Evolutionary conservation across 2,888 invertebrate genomes (phyloP), one percentile per base, ranked within the genome.

Genomic region (Keiferia lycopersicella): DNA sequence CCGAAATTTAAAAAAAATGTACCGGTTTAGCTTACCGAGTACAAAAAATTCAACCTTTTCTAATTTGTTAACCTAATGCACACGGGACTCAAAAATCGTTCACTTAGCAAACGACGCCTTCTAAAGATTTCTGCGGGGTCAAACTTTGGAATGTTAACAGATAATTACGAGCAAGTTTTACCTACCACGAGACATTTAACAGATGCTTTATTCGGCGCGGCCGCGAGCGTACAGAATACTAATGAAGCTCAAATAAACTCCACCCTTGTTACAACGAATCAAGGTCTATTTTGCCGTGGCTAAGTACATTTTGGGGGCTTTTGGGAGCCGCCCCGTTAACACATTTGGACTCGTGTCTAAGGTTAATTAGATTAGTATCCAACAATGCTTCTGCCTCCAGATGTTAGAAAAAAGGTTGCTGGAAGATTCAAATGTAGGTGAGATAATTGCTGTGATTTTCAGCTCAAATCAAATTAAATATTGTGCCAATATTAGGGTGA

Each of bases 131-230:
- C 79, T 86, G 84, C 88, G 88, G 85, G 90, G 90, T 90, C 90
- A 89, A 89, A 91, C 88, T 91, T 91, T 83, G 86, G 84, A 88
- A 89, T 91, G 90, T 91, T 91, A 91, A 91, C 91, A 91, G 91
- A 91, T 91, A 91, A 91, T 91, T 91, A 91, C 86, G 83, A 81
- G 82, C 82, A 90, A 91, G 90, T 90, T 90, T 89, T 83, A 86
- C 86, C 87, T 83, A 86, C 87, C 87, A 87, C 88, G 89, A 89
- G 91, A 91, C 90, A 91, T 91, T 91, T 91, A 91, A 89, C 91
- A 90, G 91, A 89, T 90, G 91, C 88, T 91, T 91, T 87, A 87
- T 88, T 88, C 86, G 86, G 85, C 85, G 83, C 83, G 86, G 86
- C 83, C 87, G 88, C 88, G 89, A 83, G 86, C 90, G 88, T 84